phyloP scores from a whole-genome alignment of 2,113 vertebrate genomes.

The Pholis gunnellus region DNA sequence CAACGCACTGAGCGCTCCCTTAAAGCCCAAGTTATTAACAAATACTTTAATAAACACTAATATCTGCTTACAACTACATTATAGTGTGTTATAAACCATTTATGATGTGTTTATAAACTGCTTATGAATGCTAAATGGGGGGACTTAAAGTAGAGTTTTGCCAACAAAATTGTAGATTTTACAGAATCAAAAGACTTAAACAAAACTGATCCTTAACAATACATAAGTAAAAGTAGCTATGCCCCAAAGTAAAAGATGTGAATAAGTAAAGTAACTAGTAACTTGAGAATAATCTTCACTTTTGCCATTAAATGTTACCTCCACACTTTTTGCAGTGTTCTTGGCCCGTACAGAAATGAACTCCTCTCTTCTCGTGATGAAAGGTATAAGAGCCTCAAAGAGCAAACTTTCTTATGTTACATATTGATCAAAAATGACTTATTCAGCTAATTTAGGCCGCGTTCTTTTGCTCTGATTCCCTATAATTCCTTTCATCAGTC shows the following conservation, averaged over 20 bases:
- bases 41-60: background rate
- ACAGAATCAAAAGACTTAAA: slow-evolving; percentile 2
- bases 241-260: background rate
- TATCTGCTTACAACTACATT: background rate
- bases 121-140: background rate
- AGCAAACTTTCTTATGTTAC: slow-evolving; percentile 69
- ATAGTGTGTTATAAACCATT: background rate
- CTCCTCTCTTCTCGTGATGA: slow-evolving; percentile 47
- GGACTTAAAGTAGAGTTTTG: background rate
- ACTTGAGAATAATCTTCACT: background rate
- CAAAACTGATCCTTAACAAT: background rate
- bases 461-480: slow-evolving; percentile 30
- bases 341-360: slow-evolving; percentile 1
- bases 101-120: background rate
- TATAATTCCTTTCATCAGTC: slow-evolving; percentile 69
- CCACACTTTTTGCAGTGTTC: slow-evolving; percentile 40
- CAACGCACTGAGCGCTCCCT: background rate
- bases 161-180: background rate
- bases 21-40: background rate
- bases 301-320: background rate
- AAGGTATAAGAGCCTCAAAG: slow-evolving; percentile 49
- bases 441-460: slow-evolving; percentile 62
- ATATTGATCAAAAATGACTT: slow-evolving; percentile 73
- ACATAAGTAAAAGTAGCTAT: background rate
- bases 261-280: background rate